Percentiles rank a stretch among this genome's conserved stretches.
Evolutionary conservation across 2,797 vertebrate species (phyloP).

Genomic region (Anguilla anguilla): DNA sequence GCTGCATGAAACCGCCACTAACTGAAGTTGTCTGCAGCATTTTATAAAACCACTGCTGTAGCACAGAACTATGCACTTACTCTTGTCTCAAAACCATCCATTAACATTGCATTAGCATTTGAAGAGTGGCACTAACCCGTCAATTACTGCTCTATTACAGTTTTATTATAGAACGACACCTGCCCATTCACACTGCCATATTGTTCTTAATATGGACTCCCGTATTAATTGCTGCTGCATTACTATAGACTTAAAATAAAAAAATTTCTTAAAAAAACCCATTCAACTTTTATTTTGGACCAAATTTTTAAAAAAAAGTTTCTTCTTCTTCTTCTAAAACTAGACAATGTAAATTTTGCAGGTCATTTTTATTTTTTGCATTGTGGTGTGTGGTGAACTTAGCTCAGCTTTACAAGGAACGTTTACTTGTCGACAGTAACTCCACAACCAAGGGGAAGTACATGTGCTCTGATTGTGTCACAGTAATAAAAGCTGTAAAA

Average conservation of each 20-base stretch:
- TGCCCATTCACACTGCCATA: conserved; percentile 48
- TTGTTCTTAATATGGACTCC: conserved; percentile 42
- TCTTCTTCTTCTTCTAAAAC: background rate
- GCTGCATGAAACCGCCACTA: background rate
- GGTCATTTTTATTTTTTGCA: background rate
- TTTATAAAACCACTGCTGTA: background rate
- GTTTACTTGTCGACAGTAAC: background rate
- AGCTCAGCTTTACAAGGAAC: background rate
- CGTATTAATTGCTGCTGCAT: conserved; percentile 47
- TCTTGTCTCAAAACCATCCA: background rate
- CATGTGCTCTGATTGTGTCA: conserved; percentile 28
- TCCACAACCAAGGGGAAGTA: conserved; percentile 1
- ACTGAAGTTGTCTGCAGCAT: background rate
- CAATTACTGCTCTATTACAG: conserved; percentile 19
- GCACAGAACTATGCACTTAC: background rate
- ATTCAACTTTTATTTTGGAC: conserved; percentile 31
- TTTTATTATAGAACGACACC: conserved; percentile 42
- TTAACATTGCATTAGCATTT: conserved; percentile 6
- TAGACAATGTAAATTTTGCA: background rate
- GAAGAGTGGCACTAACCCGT: background rate
- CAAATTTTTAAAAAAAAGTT: conserved; percentile 13
- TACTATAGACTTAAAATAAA: conserved; percentile 43
- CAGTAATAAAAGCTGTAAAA: conserved; percentile 42
- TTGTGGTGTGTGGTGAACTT: background rate
- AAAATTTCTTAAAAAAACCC: background rate